Evolutionary conservation across 2,113 vertebrate genomes (phyloP).

Genomic region (Pterocles burchelli): DNA sequence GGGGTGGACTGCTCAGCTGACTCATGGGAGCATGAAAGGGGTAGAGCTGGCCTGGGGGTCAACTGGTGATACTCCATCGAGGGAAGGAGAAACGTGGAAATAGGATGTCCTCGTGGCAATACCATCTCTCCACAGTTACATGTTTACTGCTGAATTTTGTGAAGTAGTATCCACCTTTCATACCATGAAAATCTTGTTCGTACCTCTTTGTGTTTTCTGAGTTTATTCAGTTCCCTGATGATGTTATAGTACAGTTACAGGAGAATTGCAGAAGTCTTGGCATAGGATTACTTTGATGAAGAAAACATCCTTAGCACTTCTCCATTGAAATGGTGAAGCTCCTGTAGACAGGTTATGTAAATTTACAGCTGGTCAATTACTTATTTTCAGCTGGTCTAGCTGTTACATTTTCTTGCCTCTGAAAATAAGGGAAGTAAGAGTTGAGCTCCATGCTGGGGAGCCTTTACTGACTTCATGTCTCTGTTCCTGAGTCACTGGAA

Average conservation of each 20-base stretch:
- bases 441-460: neutral
- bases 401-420: neutral
- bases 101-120: neutral
- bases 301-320: neutral
- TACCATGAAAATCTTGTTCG: neutral
- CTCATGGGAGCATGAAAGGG: neutral
- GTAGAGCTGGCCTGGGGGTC: neutral
- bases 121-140: fast-evolving
- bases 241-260: neutral
- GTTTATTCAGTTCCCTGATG: neutral
- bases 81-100: neutral
- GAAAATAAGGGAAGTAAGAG: neutral
- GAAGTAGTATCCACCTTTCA: neutral
- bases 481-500: neutral
- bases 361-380: neutral
- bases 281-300: neutral
- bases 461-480: neutral
- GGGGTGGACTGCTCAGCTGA: neutral
- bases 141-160: neutral
- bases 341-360: neutral
- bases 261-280: neutral
- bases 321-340: neutral
- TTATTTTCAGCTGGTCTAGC: neutral
- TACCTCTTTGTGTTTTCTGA: neutral
- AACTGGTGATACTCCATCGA: fast-evolving